These are phyloP conservation scores for Picus viridis DNA, from an alignment of 2,797 vertebrate genomes.

Conservation along the genomic window DNA sequence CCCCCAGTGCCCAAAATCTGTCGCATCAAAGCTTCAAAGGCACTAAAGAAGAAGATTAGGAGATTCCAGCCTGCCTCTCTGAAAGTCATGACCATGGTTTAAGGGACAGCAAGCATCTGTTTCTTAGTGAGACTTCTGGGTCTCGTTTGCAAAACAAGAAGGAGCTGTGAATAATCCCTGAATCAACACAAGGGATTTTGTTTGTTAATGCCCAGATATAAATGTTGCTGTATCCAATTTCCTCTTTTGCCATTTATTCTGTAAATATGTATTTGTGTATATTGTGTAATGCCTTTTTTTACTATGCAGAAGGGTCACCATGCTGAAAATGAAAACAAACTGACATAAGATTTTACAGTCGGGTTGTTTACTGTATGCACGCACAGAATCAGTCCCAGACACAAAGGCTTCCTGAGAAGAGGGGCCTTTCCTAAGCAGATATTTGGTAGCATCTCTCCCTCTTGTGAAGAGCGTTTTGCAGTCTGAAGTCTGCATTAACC, in stretches of 20 bases:
- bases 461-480: background rate
- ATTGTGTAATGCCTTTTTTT: background rate
- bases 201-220: conserved; percentile 34
- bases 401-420: background rate
- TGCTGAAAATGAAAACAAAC: background rate
- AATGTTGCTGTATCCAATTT: conserved; percentile 35
- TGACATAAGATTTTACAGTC: background rate
- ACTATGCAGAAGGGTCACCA: background rate
- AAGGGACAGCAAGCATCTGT: conserved; percentile 9
- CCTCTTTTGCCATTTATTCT: conserved; percentile 21
- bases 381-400: background rate
- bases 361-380: background rate
- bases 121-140: background rate
- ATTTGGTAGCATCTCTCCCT: background rate
- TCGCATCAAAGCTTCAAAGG: conserved; percentile 93
- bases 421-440: background rate
- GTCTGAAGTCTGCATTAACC: background rate
- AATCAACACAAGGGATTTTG: background rate
- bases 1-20: conserved; percentile 84
- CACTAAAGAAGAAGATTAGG: conserved; percentile 94
- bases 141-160: conserved; percentile 8
- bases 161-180: conserved; percentile 22
- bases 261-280: conserved; percentile 27
- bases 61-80: conserved; percentile 92
- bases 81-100: conserved; percentile 97